phyloP scores from a whole-genome alignment of 2,113 vertebrate species.

The Anarrhichthys ocellatus region DNA sequence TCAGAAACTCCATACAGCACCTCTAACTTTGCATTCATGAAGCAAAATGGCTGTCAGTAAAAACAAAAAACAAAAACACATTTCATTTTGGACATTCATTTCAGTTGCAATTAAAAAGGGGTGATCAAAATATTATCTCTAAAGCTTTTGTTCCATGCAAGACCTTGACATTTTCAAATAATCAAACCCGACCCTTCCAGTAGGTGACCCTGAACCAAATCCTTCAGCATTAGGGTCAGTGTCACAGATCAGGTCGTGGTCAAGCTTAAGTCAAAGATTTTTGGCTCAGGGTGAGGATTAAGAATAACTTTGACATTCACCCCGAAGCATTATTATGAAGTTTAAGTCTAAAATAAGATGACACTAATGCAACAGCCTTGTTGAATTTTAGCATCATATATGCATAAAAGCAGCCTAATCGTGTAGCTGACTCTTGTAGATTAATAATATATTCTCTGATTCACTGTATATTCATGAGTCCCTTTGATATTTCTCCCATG shows the following conservation, averaged over 20 bases:
- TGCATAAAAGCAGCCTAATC: conserved; percentile 17
- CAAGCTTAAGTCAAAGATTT: conserved; percentile 44
- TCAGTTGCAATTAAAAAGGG: neutral
- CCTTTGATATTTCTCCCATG: conserved; percentile 42
- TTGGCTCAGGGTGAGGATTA: conserved; percentile 26
- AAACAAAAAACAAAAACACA: neutral
- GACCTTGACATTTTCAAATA: neutral
- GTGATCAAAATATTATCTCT: neutral
- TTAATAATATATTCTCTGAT: conserved; percentile 38
- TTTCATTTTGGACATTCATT: neutral
- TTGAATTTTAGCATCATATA: conserved; percentile 18
- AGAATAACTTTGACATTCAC: conserved; percentile 10
- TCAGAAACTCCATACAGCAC: neutral
- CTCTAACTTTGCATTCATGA: neutral
- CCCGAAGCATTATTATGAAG: neutral
- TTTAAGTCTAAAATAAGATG: conserved; percentile 8
- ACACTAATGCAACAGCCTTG: conserved; percentile 27
- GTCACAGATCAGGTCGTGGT: conserved; percentile 27
- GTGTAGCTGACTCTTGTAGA: conserved; percentile 8
- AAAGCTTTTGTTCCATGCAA: neutral
- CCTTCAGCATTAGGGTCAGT: conserved; percentile 48
- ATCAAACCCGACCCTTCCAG: conserved; percentile 1
- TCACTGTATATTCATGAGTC: conserved; percentile 29
- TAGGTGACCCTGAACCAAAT: conserved; percentile 34
- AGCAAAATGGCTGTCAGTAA: neutral